phyloP scores from a whole-genome alignment of 2,888 invertebrate species.

The Drosophila monieri region DNA sequence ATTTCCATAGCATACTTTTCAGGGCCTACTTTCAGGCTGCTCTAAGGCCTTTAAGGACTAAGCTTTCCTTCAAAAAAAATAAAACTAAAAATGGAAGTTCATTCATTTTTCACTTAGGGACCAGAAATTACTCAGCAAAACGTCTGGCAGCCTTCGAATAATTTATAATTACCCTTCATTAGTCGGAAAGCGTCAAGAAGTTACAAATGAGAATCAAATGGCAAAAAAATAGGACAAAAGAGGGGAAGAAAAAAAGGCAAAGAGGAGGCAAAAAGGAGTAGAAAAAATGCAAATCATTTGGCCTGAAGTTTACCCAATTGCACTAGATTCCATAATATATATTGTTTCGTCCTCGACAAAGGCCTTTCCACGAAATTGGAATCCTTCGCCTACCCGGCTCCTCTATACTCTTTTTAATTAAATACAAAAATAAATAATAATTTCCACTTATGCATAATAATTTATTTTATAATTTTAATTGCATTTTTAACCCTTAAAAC shows the following conservation, averaged over 20 bases:
- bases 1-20: conserved; percentile 56
- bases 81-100: background rate
- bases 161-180: conserved; percentile 48
- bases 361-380: conserved; percentile 21
- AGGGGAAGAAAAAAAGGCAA: background rate
- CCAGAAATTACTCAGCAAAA: conserved; percentile 16
- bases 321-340: conserved; percentile 8
- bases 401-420: background rate
- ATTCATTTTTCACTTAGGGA: background rate
- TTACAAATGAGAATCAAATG: conserved; percentile 16
- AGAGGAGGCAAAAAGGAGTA: background rate
- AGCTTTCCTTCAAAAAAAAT: background rate
- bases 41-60: no score
- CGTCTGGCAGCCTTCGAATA: conserved; percentile 16
- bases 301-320: conserved; percentile 31
- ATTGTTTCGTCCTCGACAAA: conserved; percentile 35
- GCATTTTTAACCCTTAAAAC: no score
- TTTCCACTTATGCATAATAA: no score
- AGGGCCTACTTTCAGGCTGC: conserved; percentile 2
- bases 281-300: conserved; percentile 48
- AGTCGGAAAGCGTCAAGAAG: conserved; percentile 30
- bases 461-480: no score
- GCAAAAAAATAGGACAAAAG: background rate
- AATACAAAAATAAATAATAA: no score
- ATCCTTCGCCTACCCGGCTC: background rate